phyloP scores from a whole-genome alignment of 2,888 invertebrate genomes.

The Cremastinae sp. region DNA sequence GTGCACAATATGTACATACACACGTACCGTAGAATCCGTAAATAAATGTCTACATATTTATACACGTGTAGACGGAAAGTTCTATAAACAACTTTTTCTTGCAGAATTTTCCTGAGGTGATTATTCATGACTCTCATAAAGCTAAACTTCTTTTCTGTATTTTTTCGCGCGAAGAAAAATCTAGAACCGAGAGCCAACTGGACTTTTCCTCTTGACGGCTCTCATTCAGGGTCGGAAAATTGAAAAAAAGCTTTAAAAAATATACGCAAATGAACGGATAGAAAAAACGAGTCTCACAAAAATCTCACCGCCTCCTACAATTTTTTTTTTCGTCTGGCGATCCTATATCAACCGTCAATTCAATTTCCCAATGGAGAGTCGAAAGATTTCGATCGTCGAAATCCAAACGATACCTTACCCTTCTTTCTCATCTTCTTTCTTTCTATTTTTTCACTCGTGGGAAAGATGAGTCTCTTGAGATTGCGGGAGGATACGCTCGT shows the following conservation, averaged over 20 bases:
- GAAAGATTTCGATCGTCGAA: constrained; percentile 45
- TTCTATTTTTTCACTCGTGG: constrained; percentile 15
- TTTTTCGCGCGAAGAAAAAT: constrained; percentile 5
- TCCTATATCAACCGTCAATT: constrained; percentile 48
- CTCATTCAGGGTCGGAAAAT: constrained; percentile 4
- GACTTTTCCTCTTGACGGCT: constrained; percentile 27
- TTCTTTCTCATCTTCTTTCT: constrained; percentile 4
- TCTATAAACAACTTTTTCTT: constrained; percentile 33
- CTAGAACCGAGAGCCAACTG: background rate
- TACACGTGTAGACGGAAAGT: constrained; percentile 20
- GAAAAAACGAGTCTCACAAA: background rate
- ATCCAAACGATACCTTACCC: constrained; percentile 22
- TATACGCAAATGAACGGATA: background rate
- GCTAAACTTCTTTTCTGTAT: constrained; percentile 43
- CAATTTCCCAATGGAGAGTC: constrained; percentile 57
- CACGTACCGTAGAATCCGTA: constrained; percentile 5
- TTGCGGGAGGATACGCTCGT: constrained; percentile 9
- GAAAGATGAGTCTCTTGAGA: constrained; percentile 31
- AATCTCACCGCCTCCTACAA: constrained; percentile 9
- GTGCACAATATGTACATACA: constrained; percentile 22
- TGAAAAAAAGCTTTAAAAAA: background rate
- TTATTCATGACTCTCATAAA: constrained; percentile 54
- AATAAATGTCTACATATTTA: constrained; percentile 7
- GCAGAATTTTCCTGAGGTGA: constrained; percentile 50
- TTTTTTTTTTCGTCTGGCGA: constrained; percentile 34